Evolutionary conservation across 2,888 invertebrate genomes (phyloP), one percentile per base, ranked within the genome.

Genomic region (Cephus pulcher): DNA sequence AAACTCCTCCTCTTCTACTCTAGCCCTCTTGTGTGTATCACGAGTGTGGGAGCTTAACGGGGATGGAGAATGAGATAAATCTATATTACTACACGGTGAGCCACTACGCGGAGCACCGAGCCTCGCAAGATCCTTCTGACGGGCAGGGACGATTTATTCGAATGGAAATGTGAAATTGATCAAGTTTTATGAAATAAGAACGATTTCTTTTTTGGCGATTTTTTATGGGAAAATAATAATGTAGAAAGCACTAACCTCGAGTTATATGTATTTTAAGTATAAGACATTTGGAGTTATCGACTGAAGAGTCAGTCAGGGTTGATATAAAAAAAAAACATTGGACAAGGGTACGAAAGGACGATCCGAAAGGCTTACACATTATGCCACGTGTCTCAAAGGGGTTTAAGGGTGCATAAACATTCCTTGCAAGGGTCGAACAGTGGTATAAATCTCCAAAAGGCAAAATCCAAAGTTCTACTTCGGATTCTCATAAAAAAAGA

Each of bases 41-140:
- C 1, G 70, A 70, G 70, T 70, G 70, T 15, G 70, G 30, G 33
- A 30, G 70, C 70, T 70, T 30, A 12, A 12, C 30, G 4, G 70
- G 70, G 70, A 33, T 30, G 32, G 70, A 33, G 70, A 70, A 70
- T 33, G 70, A 70, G 32, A 70, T 70, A 70, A 70, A 70, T 70
- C 15, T 40, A 40, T 40, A 40, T 40, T 40, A 40, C 40, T 40
- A 40, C 40, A 23, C 40, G 23, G 40, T 40, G 40, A 40, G 40
- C 15, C 40, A 40, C 40, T 1, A 23, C 23, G 40, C 6, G 40
- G 6, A 40, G 23, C 15, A 23, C 1, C 15, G 15, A 23, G 40
- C 23, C 15, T 15, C 15, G 15, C 23, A 40, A 6, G 40, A 40
- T 15, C 40, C 40, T 40, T 40, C 23, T 15, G 40, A 40, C 40